phyloP scores from a whole-genome alignment of 2,113 vertebrate species.

The Dasypus novemcinctus region DNA sequence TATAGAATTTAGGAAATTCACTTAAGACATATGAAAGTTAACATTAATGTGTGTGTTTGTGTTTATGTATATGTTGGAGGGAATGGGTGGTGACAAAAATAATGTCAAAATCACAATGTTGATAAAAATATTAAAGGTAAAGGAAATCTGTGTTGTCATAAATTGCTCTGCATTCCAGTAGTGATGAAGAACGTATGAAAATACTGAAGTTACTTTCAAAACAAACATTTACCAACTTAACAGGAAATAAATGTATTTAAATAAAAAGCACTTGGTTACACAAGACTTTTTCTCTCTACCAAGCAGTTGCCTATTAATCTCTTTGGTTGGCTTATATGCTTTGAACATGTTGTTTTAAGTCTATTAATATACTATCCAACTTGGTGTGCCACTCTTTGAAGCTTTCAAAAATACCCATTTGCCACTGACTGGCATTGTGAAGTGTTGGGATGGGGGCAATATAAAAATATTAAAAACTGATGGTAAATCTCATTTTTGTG shows the following conservation, averaged over 20 bases:
- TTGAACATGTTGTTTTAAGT: neutral
- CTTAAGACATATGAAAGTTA: neutral
- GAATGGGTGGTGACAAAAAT: neutral
- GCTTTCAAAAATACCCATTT: neutral
- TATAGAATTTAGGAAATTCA: slow-evolving; percentile 9
- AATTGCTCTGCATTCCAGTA: neutral
- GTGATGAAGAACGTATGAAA: slow-evolving; percentile 1
- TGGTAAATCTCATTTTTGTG: neutral
- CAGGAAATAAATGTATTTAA: slow-evolving; percentile 53
- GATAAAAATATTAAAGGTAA: neutral
- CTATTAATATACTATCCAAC: neutral
- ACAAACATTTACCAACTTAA: slow-evolving; percentile 61
- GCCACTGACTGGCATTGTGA: neutral
- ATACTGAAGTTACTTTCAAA: slow-evolving; percentile 41
- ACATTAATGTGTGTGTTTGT: neutral
- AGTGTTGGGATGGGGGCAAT: neutral
- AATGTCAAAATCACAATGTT: neutral
- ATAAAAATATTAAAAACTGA: neutral
- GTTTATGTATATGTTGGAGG: neutral
- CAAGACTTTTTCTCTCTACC: neutral
- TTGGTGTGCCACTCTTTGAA: neutral
- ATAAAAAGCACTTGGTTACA: slow-evolving; percentile 22
- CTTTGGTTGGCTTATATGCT: neutral
- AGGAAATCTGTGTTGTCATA: slow-evolving; percentile 18
- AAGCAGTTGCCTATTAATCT: neutral